Evolutionary conservation across 2,888 invertebrate genomes (phyloP).

Genomic region (Trichopria drosophilae): DNA sequence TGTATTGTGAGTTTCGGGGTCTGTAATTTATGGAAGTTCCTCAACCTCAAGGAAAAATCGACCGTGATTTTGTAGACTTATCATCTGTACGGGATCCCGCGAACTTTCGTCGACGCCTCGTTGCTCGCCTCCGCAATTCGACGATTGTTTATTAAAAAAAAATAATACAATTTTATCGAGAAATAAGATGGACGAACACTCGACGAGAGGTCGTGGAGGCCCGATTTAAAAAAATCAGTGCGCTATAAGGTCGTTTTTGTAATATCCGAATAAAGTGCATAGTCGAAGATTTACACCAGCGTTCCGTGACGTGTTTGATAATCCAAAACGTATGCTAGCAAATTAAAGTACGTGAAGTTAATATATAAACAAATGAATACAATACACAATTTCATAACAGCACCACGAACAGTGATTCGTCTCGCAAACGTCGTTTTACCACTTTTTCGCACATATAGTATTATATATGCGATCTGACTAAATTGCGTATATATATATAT

Average conservation of each 20-base stretch:
- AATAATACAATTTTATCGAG: constrained; percentile 1
- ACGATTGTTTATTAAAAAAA: too few relatives aligned
- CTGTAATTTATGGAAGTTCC: constrained; percentile 56
- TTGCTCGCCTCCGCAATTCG: too few relatives aligned
- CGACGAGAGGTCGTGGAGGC: constrained; percentile 44
- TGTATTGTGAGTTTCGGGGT: constrained; percentile 46
- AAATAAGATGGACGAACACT: constrained; percentile 10
- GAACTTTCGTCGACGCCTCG: constrained; percentile 45
- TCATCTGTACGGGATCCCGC: constrained; percentile 44
- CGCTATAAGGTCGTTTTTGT: constrained; percentile 54
- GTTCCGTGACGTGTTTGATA: too few relatives aligned
- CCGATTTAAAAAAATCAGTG: constrained; percentile 44
- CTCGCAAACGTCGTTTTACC: too few relatives aligned
- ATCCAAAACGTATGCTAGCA: too few relatives aligned
- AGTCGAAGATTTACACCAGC: constrained; percentile 43
- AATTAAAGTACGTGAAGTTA: too few relatives aligned
- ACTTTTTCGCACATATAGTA: too few relatives aligned
- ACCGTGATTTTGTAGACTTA: constrained; percentile 53
- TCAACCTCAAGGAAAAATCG: constrained; percentile 50
- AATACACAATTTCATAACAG: too few relatives aligned
- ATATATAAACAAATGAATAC: too few relatives aligned
- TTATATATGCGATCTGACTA: too few relatives aligned
- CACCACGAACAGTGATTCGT: too few relatives aligned
- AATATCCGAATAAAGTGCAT: constrained; percentile 55
- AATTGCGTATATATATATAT: too few relatives aligned